Evolutionary conservation across 2,888 invertebrate genomes (phyloP), one percentile per base, ranked within the genome.

Genomic region (Ophion costatus): DNA sequence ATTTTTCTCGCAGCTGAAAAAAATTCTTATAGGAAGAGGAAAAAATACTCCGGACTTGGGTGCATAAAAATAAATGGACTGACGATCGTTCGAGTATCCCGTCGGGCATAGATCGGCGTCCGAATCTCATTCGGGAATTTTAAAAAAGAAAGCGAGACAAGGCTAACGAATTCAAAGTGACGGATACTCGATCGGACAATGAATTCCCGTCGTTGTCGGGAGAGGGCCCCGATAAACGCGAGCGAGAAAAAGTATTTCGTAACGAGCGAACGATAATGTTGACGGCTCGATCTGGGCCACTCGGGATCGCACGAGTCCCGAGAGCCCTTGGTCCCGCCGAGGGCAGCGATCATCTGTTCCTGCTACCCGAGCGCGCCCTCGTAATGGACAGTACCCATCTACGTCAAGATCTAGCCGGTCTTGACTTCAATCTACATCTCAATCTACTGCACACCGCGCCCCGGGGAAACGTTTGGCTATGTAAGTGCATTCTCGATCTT

Each of bases 391-490:
- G 94, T 86, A 94, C 93, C 56, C 94, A 94, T 87, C 93, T 95
- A 80, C 93, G 95, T 80, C 94, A 95, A 91, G 95, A 95, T 89
- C 94, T 95, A 74, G 95, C 95, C 79, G 94, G 95, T 77, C 93
- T 95, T 78, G 95, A 95, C 91, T 95, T 95, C 92, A 94, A 94
- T 89, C 91, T 93, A 73, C 93, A 92, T 83, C 94, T 94, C 78
- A 94, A 95, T 86, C 93, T 95, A 29, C 93, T 95, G 85, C 95
- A 95, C 91, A 94, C 94, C 78, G 95, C 95, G 76, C 95, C 95
- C 51, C 94, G 94, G 89, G 95, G 95, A 90, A 95, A 95, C 94
- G 95, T 95, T 87, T 95, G 95, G 95, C 94, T 95, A 91, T 95
- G 95, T 95, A 93, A 95, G 95, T 94, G 80, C 51, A 17, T 42